phyloP scores from a whole-genome alignment of 2,797 vertebrate genomes.

The Ibycter americanus region DNA sequence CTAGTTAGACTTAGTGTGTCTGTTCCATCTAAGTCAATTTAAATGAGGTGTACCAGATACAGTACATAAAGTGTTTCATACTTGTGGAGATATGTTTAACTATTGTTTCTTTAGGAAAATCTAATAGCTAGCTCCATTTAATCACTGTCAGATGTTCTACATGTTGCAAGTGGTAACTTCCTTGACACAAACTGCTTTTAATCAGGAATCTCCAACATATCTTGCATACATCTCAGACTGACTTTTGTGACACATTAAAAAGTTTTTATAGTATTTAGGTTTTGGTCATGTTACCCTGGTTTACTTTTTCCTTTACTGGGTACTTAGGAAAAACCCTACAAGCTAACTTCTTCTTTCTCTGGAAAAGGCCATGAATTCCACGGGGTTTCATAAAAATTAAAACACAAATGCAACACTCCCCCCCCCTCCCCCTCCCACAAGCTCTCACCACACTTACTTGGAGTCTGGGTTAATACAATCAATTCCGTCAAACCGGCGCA shows the following conservation, averaged over 20 bases:
- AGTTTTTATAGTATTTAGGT: not conserved
- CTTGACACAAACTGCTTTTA: conserved; percentile 75
- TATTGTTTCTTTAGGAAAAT: conserved; percentile 81
- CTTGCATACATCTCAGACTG: conserved; percentile 34
- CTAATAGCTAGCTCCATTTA: conserved; percentile 84
- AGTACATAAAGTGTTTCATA: conserved; percentile 82
- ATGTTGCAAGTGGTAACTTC: conserved; percentile 75
- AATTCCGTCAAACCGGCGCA: not conserved
- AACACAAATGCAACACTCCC: not conserved
- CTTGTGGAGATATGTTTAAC: conserved; percentile 80
- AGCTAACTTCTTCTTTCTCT: not conserved
- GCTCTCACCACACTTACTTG: not conserved
- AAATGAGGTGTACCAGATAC: conserved; percentile 88
- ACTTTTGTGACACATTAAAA: conserved; percentile 25
- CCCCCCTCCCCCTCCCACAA: not conserved
- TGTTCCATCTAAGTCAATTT: conserved; percentile 87
- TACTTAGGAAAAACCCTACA: not conserved
- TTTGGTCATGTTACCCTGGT: not conserved
- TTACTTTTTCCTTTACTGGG: conserved; percentile 1
- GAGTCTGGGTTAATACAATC: not conserved
- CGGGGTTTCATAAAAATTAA: conserved; percentile 19
- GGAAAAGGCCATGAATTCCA: conserved; percentile 25
- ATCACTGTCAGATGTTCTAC: conserved; percentile 89
- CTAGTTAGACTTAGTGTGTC: conserved; percentile 72
- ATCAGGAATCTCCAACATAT: conserved; percentile 67